phyloP scores from a whole-genome alignment of 2,797 vertebrate species.

The Sebastes glaucus region DNA sequence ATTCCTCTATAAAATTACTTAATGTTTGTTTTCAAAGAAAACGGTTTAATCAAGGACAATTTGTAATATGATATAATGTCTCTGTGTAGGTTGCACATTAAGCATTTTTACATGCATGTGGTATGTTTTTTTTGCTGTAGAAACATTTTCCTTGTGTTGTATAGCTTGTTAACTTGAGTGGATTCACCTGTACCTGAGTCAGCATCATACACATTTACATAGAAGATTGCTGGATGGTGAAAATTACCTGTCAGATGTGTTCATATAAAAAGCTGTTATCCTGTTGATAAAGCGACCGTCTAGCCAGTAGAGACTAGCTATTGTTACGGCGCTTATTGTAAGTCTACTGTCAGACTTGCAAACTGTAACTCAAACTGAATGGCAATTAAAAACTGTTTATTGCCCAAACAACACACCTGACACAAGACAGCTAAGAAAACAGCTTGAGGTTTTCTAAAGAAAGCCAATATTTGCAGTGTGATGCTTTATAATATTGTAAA shows the following conservation, averaged over 20 bases:
- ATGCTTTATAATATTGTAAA: neutral
- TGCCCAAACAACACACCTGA: neutral
- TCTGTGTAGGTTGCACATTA: too few relatives aligned
- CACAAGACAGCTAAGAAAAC: neutral
- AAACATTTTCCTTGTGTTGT: too few relatives aligned
- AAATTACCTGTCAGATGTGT: constrained; percentile 2
- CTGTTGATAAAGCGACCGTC: neutral
- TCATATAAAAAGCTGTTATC: neutral
- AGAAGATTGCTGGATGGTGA: neutral
- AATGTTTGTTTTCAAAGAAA: neutral
- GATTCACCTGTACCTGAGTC: neutral
- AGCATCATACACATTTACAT: neutral
- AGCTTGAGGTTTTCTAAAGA: neutral
- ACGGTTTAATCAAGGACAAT: neutral
- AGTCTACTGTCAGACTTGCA: neutral
- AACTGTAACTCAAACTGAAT: neutral
- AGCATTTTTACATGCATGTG: too few relatives aligned
- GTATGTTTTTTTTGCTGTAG: too few relatives aligned
- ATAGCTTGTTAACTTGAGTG: neutral
- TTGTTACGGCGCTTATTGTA: neutral
- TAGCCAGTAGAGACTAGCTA: neutral
- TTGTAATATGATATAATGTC: neutral
- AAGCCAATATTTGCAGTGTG: neutral
- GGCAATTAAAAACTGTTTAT: neutral
- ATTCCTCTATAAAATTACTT: neutral